phyloP scores from a whole-genome alignment of 1,140 invertebrate species.

The Scaptomyza pallida region DNA sequence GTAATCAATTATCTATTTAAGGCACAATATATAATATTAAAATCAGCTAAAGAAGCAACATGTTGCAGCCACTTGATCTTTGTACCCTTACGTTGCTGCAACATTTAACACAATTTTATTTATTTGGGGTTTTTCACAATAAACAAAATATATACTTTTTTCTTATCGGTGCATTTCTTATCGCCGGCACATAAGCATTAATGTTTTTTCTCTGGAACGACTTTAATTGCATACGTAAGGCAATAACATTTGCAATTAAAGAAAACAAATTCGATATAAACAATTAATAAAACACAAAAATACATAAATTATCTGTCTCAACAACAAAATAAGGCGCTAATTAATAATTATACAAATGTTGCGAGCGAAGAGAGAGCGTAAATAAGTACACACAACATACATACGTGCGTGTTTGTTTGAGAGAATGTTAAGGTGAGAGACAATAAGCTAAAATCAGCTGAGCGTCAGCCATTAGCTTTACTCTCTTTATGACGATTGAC shows the following conservation, averaged over 20 bases:
- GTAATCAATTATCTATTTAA: background rate
- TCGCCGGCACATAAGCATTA: background rate
- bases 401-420: background rate
- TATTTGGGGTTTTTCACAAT: background rate
- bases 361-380: constrained; percentile 2
- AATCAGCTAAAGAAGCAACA: background rate
- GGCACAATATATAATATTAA: too few relatives aligned
- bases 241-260: constrained; percentile 45
- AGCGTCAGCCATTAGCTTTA: constrained; percentile 16
- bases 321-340: constrained; percentile 21
- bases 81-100: background rate
- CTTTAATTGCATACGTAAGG: constrained; percentile 9
- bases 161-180: constrained; percentile 12
- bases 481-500: background rate
- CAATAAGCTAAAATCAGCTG: constrained; percentile 9
- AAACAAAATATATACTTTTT: background rate
- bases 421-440: background rate
- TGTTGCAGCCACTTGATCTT: background rate
- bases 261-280: constrained; percentile 18
- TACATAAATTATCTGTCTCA: constrained; percentile 24
- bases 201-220: background rate
- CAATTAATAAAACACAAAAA: constrained; percentile 27
- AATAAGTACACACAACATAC: background rate
- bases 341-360: constrained; percentile 13
- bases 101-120: background rate